Base-by-base conservation (phyloP, 2,113 vertebrate species). In the Coturnix japonica region DNA sequence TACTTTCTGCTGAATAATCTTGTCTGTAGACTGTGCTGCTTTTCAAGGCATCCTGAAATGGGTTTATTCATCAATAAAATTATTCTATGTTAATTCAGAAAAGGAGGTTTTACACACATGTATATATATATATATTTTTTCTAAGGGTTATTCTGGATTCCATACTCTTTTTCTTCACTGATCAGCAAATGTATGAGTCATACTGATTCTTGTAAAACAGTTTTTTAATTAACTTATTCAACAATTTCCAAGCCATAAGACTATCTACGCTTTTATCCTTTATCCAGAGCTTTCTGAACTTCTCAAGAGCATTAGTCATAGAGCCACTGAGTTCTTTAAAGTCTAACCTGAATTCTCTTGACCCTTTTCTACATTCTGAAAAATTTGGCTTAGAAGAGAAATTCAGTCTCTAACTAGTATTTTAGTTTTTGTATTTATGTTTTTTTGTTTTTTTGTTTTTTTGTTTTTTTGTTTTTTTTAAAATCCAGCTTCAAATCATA, bases 311-410 rank as follows among this genome's bases (percentile, higher is more conserved):
- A 54, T 93, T 91, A 90, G 86, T 94, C 47, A 30, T n/a, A 70
- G 66, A 89, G 51, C 80, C 28, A 74, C 39, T 46, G 43, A 31
- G 7, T 80, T 90, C 43, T 91, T 93, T 81, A 90, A 76, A 82
- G 0, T 2, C 16, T 73, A n/a, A 57, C 18, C 51, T 85, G 19
- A 87, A 85, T 60, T 87, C n/a, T 12, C 67, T 87, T 95, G 85
- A 85, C 79, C 85, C 91, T 94, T 78, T 87, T 94, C 64, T 66
- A 6, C 82, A 87, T 85, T 93, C 75, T 94, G 80, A 76, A 95
- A 85, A 70, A 67, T 80, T 5, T 81, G 43, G 84, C 44, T 87
- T 85, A 64, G 31, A 93, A 76, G 91, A 73, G 91, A 94, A 82
- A 72, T 64, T 87, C 67, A 37, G 15, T 70, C 16, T 81, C 59